Percentiles rank a stretch among this genome's conserved stretches.
Evolutionary conservation across 2,888 invertebrate species (phyloP).

Genomic region (Crematogaster levior): DNA sequence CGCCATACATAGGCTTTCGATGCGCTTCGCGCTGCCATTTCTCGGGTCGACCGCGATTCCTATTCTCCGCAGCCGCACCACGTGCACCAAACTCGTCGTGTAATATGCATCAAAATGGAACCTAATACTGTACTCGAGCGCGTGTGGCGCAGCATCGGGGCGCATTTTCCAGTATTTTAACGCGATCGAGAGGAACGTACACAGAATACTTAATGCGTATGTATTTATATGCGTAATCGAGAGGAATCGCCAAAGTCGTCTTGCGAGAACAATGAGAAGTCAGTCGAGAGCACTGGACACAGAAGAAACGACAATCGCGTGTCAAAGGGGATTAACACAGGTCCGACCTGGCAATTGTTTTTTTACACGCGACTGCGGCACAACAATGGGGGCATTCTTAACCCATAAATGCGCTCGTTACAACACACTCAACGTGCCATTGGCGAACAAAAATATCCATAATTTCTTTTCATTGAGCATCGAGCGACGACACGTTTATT

Average conservation of each 20-base stretch:
- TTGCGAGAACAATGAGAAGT: constrained; percentile 2
- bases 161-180: constrained; percentile 25
- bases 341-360: constrained; percentile 10
- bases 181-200: background rate
- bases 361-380: constrained; percentile 43
- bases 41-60: constrained; percentile 38
- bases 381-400: constrained; percentile 28
- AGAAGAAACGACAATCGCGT: constrained; percentile 35
- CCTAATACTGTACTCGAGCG: constrained; percentile 31
- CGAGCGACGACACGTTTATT: constrained; percentile 23
- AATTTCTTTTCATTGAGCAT: constrained; percentile 36
- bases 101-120: constrained; percentile 45
- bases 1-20: background rate
- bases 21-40: constrained; percentile 24
- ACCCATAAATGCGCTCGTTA: constrained; percentile 30
- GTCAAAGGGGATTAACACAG: constrained; percentile 28
- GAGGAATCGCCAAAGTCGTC: background rate
- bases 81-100: constrained; percentile 35
- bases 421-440: constrained; percentile 33
- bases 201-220: background rate
- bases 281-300: background rate
- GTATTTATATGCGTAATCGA: background rate
- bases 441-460: constrained; percentile 20
- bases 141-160: background rate
- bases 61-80: constrained; percentile 42